phyloP scores from a whole-genome alignment of 1,140 invertebrate species.

The Pemphigus obesinymphae region DNA sequence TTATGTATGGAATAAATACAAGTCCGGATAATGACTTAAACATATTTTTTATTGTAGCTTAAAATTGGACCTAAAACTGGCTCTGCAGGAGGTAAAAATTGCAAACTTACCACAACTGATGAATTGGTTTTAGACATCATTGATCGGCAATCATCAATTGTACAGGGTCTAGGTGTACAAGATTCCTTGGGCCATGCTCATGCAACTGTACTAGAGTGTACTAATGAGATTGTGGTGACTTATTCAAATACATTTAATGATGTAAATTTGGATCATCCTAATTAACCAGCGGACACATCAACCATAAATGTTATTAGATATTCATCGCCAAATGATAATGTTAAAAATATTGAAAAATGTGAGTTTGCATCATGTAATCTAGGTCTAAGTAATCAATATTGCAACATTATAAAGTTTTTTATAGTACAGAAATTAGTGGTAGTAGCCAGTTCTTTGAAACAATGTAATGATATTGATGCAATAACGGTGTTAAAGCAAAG shows the following conservation, averaged over 20 bases:
- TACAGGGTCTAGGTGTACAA: conserved; percentile 2
- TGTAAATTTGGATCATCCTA: neutral
- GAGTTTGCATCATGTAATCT: neutral
- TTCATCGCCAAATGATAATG: neutral
- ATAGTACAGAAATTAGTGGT: neutral
- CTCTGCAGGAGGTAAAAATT: neutral
- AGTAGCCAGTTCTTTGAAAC: neutral
- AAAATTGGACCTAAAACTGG: conserved; percentile 6
- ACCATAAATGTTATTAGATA: neutral
- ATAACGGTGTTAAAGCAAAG: neutral
- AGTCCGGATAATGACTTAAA: neutral
- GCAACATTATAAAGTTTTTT: neutral
- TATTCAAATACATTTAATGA: no score
- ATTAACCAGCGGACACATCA: neutral
- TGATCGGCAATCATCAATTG: neutral
- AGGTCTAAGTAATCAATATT: neutral
- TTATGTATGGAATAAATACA: neutral
- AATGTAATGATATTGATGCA: neutral
- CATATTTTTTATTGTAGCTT: neutral
- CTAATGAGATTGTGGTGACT: conserved; percentile 1
- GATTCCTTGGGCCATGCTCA: neutral
- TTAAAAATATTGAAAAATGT: conserved; percentile 8
- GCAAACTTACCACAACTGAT: neutral
- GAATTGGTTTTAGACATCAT: neutral
- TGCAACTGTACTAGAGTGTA: neutral